Conservation (phyloP, 2,888 invertebrate genomes). For the Drosophila neonasuta region DNA sequence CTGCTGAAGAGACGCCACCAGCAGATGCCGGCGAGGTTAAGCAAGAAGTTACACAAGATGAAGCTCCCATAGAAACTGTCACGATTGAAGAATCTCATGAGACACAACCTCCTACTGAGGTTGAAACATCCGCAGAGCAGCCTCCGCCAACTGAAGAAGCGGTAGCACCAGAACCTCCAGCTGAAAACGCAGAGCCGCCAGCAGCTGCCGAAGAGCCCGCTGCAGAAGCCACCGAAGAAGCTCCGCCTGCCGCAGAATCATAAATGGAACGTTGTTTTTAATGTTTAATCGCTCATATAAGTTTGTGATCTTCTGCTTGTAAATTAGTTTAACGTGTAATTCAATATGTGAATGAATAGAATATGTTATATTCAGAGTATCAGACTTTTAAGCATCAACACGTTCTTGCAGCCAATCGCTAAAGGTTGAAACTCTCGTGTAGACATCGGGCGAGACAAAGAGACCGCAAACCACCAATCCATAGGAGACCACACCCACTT, state of each 20-base stretch:
- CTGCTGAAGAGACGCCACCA: constrained; percentile 22
- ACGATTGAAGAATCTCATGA: constrained; percentile 9
- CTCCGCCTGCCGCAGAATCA: constrained; percentile 28
- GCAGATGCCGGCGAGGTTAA: background rate
- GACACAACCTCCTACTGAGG: background rate
- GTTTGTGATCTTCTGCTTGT: constrained; percentile 17
- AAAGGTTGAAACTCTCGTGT: constrained; percentile 80
- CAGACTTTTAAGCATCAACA: background rate
- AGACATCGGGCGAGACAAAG: constrained; percentile 79
- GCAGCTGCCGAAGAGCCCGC: constrained; percentile 26
- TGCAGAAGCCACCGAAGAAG: constrained; percentile 34
- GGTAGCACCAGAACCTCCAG: constrained; percentile 24
- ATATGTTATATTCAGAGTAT: background rate
- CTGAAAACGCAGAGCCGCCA: constrained; percentile 16
- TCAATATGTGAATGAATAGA: background rate
- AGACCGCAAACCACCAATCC: constrained; percentile 76
- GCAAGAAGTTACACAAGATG: background rate
- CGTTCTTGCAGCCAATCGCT: constrained; percentile 69
- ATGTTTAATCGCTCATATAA: background rate
- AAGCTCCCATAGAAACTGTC: background rate
- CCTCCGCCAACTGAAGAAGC: constrained; percentile 22
- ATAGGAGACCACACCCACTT: constrained; percentile 80
- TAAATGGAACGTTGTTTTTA: constrained; percentile 2
- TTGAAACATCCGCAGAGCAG: constrained; percentile 6
- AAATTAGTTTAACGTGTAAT: constrained; percentile 47